A percentile compares a stretch with the other conserved stretches of the same genome.
These are phyloP conservation scores for Cynoglossus semilaevis DNA, from an alignment of 2,113 vertebrate species.

Conservation along the genomic window DNA sequence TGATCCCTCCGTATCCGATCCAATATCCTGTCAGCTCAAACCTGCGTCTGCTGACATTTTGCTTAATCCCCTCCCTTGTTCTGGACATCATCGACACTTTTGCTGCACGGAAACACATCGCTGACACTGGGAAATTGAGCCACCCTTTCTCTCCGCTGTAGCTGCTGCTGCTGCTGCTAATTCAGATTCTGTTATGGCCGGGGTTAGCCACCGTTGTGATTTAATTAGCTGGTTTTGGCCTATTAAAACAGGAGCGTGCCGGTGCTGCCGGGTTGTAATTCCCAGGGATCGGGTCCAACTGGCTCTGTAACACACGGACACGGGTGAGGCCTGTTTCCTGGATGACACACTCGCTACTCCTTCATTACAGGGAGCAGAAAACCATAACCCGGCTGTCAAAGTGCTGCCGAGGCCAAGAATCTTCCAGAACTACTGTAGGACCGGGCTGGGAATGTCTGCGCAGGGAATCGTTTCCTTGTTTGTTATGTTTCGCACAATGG, in stretches of 20 bases:
- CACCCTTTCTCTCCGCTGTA: conserved; percentile 37
- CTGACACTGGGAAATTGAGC: conserved; percentile 40
- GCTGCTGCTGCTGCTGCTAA: conserved; percentile 40
- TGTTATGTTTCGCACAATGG: conserved; percentile 33
- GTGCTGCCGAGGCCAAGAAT: conserved; percentile 38
- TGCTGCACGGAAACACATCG: conserved; percentile 15
- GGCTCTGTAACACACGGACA: conserved; percentile 52
- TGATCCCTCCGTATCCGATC: conserved; percentile 36
- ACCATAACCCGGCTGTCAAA: conserved; percentile 62
- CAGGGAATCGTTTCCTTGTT: conserved; percentile 43
- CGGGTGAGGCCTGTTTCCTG: conserved; percentile 55
- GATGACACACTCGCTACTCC: conserved; percentile 66
- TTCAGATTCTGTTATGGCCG: conserved; percentile 29
- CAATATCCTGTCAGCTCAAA: conserved; percentile 53
- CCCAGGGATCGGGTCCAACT: conserved; percentile 60
- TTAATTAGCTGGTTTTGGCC: conserved; percentile 41
- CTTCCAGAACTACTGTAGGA: conserved; percentile 33
- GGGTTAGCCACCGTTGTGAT: conserved; percentile 41
- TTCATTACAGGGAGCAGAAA: conserved; percentile 63
- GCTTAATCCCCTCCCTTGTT: conserved; percentile 52
- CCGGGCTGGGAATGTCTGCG: conserved; percentile 32
- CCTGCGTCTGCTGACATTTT: conserved; percentile 48
- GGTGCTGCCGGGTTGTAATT: conserved; percentile 42
- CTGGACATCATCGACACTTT: conserved; percentile 34
- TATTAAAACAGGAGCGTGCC: conserved; percentile 38